Conservation (phyloP, 2,113 vertebrate species). For the Sturnus vulgaris region DNA sequence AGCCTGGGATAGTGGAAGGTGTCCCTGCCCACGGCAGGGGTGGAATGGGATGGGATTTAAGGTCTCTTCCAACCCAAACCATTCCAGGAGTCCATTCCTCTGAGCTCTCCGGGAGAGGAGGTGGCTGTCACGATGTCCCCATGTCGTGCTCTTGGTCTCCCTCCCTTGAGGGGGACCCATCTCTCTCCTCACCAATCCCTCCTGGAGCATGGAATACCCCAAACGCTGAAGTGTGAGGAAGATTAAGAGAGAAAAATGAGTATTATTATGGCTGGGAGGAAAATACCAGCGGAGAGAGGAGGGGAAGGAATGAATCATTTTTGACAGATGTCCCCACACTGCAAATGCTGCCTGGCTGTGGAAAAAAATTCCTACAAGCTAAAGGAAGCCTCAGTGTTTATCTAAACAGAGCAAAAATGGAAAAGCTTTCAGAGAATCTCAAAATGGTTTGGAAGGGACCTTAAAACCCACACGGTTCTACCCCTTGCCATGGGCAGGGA, state of each 20-base stretch:
- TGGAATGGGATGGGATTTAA: background rate
- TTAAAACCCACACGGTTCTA: accelerated
- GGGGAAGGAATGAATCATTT: constrained; percentile 1
- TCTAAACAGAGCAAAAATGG: background rate
- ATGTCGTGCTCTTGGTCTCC: accelerated
- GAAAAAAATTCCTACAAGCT: background rate
- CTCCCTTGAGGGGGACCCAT: background rate
- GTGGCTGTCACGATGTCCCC: background rate
- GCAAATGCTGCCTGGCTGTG: background rate
- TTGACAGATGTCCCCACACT: background rate
- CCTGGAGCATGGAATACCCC: background rate
- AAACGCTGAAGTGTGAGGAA: background rate
- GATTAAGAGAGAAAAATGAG: background rate
- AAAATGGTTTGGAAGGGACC: background rate
- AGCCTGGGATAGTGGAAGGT: accelerated
- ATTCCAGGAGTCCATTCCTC: background rate
- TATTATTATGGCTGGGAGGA: background rate
- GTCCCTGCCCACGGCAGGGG: background rate
- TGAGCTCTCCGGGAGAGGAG: background rate
- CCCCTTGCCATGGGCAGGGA: background rate
- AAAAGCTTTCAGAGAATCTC: background rate
- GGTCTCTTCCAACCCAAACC: background rate
- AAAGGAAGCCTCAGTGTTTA: background rate
- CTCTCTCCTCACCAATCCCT: background rate
- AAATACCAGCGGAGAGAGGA: background rate